phyloP scores from a whole-genome alignment of 2,113 vertebrate species.

The Salvator merianae region DNA sequence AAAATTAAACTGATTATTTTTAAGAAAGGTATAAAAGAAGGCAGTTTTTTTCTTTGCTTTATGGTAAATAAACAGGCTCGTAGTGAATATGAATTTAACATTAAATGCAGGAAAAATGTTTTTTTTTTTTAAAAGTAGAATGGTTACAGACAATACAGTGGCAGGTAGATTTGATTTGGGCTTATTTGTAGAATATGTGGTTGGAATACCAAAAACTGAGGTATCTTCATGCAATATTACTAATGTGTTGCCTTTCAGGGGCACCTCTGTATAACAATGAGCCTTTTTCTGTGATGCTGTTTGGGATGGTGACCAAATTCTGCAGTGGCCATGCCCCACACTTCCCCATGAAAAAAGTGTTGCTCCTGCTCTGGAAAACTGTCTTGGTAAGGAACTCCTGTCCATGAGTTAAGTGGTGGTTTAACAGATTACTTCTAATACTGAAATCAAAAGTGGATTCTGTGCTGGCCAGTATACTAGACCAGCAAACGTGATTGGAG shows the following conservation, averaged over 20 bases:
- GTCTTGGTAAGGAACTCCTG: slow-evolving; percentile 85
- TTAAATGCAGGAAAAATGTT: neutral
- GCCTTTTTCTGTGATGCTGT: slow-evolving; percentile 95
- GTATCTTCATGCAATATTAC: neutral
- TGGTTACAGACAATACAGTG: neutral
- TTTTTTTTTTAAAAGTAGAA: neutral
- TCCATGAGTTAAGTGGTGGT: neutral
- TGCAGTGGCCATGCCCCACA: slow-evolving; percentile 96
- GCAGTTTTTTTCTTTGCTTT: neutral
- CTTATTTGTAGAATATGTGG: neutral
- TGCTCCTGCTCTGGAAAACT: slow-evolving; percentile 93
- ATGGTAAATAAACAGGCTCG: neutral
- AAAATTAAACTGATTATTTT: neutral
- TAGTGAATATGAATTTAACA: neutral
- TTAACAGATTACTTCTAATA: neutral
- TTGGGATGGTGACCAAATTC: slow-evolving; percentile 97
- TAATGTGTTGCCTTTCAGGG: slow-evolving; percentile 71
- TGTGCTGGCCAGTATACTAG: no score
- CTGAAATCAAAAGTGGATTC: neutral
- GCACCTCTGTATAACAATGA: slow-evolving; percentile 91
- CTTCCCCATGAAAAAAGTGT: slow-evolving; percentile 97
- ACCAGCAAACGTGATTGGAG: no score
- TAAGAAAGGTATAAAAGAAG: neutral
- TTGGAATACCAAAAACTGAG: neutral
- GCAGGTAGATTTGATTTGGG: neutral